A percentile compares a stretch with the other conserved stretches of the same genome.
phyloP scores from a whole-genome alignment of 2,113 vertebrate species.

The Daphoenositta chrysoptera region DNA sequence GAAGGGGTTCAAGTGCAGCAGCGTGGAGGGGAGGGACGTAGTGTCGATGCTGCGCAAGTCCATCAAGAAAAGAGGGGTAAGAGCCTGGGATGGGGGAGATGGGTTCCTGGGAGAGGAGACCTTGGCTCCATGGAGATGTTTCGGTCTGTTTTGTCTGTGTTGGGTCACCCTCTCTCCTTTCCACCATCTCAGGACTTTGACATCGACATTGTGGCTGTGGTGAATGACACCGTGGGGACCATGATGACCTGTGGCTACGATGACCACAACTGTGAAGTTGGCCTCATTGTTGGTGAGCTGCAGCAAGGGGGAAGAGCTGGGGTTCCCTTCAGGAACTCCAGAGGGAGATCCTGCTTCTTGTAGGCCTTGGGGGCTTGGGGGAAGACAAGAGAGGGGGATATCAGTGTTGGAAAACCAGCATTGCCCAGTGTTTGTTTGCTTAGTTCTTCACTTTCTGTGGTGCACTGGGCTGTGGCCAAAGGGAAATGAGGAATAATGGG shows the following conservation, averaged over 20 bases:
- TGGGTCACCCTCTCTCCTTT: not conserved
- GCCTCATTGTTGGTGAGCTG: constrained; percentile 91
- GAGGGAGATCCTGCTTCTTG: not conserved
- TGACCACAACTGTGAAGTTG: constrained; percentile 93
- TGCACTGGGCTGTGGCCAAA: not conserved
- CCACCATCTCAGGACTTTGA: constrained; percentile 85
- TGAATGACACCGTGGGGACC: constrained; percentile 95
- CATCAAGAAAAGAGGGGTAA: constrained; percentile 90
- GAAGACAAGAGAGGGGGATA: not conserved
- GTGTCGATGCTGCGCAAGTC: constrained; percentile 84
- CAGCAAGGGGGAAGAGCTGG: not conserved
- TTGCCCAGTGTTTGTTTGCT: not conserved
- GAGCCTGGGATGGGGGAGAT: accelerated
- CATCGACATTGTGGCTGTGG: constrained; percentile 89
- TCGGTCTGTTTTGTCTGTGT: accelerated
- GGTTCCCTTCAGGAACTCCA: not conserved
- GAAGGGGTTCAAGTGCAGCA: constrained; percentile 89
- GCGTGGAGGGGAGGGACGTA: constrained; percentile 91
- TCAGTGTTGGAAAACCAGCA: not conserved
- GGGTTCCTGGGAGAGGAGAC: not conserved
- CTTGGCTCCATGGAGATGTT: accelerated
- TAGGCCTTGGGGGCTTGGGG: not conserved
- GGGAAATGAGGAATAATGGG: not conserved
- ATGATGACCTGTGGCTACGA: constrained; percentile 99
- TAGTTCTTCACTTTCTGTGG: accelerated